Evolutionary conservation across 2,888 invertebrate species (phyloP).

Genomic region (Stramonita haemastoma): DNA sequence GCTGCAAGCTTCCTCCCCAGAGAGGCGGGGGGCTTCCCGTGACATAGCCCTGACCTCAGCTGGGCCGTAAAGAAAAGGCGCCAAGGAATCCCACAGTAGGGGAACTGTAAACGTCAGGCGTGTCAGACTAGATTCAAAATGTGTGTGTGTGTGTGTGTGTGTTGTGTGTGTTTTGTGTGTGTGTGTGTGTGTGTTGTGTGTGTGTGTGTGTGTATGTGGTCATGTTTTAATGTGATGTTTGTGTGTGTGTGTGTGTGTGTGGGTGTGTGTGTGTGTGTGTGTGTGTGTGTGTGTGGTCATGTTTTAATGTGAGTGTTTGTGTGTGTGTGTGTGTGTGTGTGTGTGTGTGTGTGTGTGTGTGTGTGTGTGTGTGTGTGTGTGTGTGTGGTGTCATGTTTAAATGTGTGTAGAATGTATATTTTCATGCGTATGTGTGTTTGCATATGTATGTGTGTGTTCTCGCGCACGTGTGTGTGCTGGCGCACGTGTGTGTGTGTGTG

Average conservation of each 20-base stretch:
- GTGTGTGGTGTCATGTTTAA: background rate
- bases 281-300: background rate
- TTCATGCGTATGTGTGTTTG: background rate
- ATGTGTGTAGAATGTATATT: background rate
- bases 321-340: background rate
- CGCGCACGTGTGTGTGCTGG: background rate
- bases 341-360: background rate
- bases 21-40: no score
- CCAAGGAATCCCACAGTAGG: no score
- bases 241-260: background rate
- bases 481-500: background rate
- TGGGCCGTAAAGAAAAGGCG: no score
- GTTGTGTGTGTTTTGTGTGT: background rate
- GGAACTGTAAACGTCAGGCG: no score
- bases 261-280: background rate
- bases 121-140: background rate
- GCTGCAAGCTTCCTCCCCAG: no score
- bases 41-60: no score
- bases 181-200: background rate
- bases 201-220: background rate
- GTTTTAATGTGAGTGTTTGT: background rate
- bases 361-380: background rate
- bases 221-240: background rate
- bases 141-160: slow-evolving; percentile 1
- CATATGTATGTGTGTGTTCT: background rate